Conservation (phyloP, 2,888 invertebrate genomes). For the Gandaritis pyraliata region DNA sequence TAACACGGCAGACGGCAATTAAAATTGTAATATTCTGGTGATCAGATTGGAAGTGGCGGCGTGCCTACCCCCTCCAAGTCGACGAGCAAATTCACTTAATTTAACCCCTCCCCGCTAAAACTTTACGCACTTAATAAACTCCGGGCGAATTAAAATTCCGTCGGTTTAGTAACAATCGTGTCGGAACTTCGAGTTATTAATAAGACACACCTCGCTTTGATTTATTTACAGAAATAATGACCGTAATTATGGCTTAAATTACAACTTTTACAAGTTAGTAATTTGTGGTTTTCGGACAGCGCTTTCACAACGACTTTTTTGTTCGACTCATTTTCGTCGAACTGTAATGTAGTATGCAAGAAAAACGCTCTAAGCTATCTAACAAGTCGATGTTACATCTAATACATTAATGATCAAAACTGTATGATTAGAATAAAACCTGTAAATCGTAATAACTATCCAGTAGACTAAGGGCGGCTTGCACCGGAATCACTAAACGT, state of each 20-base stretch:
- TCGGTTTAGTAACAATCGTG: constrained; percentile 79
- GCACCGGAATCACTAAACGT: too few relatives aligned
- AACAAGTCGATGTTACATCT: too few relatives aligned
- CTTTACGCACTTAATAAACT: constrained; percentile 84
- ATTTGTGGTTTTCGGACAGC: neutral
- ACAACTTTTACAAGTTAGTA: constrained; percentile 54
- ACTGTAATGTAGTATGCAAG: too few relatives aligned
- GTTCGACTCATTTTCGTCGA: too few relatives aligned
- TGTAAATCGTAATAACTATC: too few relatives aligned
- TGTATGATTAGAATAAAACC: too few relatives aligned
- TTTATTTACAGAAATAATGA: constrained; percentile 69
- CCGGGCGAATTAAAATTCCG: constrained; percentile 81
- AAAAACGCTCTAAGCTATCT: too few relatives aligned
- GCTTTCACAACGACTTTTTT: neutral
- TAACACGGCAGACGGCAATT: constrained; percentile 52
- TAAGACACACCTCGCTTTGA: constrained; percentile 69
- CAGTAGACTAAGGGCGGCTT: too few relatives aligned
- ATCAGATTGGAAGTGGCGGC: constrained; percentile 63
- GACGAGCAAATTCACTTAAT: constrained; percentile 77
- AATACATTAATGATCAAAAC: too few relatives aligned
- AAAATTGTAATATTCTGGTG: constrained; percentile 63
- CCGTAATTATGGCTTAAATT: constrained; percentile 62
- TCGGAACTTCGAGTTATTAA: constrained; percentile 76
- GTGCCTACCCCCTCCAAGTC: constrained; percentile 56
- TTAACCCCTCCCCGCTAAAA: constrained; percentile 73